Percentiles rank a stretch among this genome's conserved stretches.
These are phyloP conservation scores for Mesorhabditis spiculigera DNA, from an alignment of 2,888 invertebrate genomes.

Conservation along the genomic window DNA sequence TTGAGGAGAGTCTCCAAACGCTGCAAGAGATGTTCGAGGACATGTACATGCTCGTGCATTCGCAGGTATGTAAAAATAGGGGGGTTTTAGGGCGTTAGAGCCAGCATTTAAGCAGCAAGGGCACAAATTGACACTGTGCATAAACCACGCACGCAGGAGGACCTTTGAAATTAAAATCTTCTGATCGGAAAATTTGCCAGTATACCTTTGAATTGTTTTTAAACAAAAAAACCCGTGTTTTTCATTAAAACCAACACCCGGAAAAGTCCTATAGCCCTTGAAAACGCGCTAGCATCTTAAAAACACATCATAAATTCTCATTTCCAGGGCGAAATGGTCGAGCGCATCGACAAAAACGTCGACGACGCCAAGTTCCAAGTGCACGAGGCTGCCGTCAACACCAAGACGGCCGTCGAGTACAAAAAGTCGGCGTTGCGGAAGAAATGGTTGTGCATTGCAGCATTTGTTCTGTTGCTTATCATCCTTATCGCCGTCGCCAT, in stretches of 20 bases:
- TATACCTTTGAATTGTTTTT: too few relatives aligned
- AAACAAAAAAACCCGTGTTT: too few relatives aligned
- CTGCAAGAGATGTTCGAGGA: slow-evolving; percentile 99
- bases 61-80: slow-evolving; percentile 31
- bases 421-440: slow-evolving; percentile 49
- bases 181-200: too few relatives aligned
- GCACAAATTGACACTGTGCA: too few relatives aligned
- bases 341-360: slow-evolving; percentile 48
- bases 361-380: slow-evolving; percentile 37
- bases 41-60: slow-evolving; percentile 91
- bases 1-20: slow-evolving; percentile 95
- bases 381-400: slow-evolving; percentile 26
- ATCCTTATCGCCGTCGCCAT: slow-evolving; percentile 44
- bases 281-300: too few relatives aligned
- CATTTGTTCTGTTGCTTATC: slow-evolving; percentile 13
- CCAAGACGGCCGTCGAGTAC: slow-evolving; percentile 47
- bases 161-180: too few relatives aligned
- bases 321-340: slow-evolving; percentile 44
- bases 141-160: too few relatives aligned
- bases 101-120: too few relatives aligned
- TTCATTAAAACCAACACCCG: too few relatives aligned
- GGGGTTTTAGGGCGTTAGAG: too few relatives aligned
- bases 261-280: too few relatives aligned
- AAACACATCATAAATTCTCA: too few relatives aligned
- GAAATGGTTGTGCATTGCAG: slow-evolving; percentile 18